Base-by-base conservation (phyloP, 2,113 vertebrate species). In the Mormyrus lacerda region DNA sequence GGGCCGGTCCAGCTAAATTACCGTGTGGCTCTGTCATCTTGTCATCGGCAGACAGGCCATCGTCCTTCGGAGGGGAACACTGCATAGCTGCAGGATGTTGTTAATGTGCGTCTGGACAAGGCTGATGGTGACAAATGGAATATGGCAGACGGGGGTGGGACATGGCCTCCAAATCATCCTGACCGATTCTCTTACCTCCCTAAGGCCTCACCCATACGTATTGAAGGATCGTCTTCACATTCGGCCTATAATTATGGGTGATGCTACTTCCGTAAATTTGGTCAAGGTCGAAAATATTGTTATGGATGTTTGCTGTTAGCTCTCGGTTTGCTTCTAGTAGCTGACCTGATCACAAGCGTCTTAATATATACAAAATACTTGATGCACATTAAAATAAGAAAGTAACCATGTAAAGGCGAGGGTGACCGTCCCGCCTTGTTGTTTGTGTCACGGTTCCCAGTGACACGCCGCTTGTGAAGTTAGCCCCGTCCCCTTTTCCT, bases 1-100 rank as follows among this genome's bases (percentile, higher is more conserved):
- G 97, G 94, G 96, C 96, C 95, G 92, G 97, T 97, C 97, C 92
- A 95, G 96, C 97, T 93, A 96, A 97, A 97, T 98, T 97, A 97
- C 95, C 95, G 96, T 94, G 95, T 95, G 95, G 95, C 97, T 96
- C 93, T 95, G 94, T 97, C 96, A 96, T 94, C 93, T 94, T 97
- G 97, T 97, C 96, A 97, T 97, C 96, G 95, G 94, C 94, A 94
- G 92, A 91, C 94, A 95, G 93, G 93, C 92, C 94, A 93, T 91
- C 95, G 96, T 97, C 96, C 96, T 90, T 97, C 96, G 96, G 93
- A 94, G 89, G 83, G 69, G 83, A 88, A 90, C 42, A 69, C 50
- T 39, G n/a, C 48, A 31, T n/a, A 45, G 69, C 76, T 39, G 24
- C 45, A 31, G 51, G 51, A 51, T 48, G 86, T 87, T 90, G 90